Percentiles rank a stretch among this genome's conserved stretches.
phyloP scores from a whole-genome alignment of 1,140 invertebrate species.

The Druon quercuslanigerum region DNA sequence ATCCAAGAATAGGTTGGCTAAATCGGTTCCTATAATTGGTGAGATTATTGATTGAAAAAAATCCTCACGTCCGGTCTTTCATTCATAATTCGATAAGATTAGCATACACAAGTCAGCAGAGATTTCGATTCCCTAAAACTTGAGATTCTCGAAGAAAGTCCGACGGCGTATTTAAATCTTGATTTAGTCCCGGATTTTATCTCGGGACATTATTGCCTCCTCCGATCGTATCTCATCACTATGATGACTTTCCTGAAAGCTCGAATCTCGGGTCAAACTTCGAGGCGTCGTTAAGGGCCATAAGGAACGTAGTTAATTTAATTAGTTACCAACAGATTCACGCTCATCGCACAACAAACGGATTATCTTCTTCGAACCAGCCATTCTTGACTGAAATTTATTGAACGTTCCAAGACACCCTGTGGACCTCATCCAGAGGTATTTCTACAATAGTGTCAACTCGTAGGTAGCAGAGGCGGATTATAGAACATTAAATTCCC shows the following conservation, averaged over 20 bases:
- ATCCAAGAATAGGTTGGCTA: too few species aligned
- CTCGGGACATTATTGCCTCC: slow-evolving; percentile 23
- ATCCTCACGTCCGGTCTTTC: not conserved
- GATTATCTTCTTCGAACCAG: slow-evolving; percentile 15
- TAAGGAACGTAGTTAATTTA: slow-evolving; percentile 24
- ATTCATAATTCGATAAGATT: slow-evolving; percentile 14
- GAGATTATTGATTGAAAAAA: not conserved
- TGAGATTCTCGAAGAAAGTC: slow-evolving; percentile 18
- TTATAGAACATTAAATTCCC: slow-evolving; percentile 14
- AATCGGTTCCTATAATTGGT: too few species aligned
- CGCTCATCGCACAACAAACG: slow-evolving; percentile 29
- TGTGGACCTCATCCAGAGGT: slow-evolving; percentile 14
- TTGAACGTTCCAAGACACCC: slow-evolving; percentile 25
- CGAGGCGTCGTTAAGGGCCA: slow-evolving; percentile 27
- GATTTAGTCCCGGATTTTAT: slow-evolving; percentile 18
- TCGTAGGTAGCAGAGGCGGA: slow-evolving; percentile 24
- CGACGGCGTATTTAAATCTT: slow-evolving; percentile 27
- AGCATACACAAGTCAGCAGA: not conserved
- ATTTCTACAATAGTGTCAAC: slow-evolving; percentile 26
- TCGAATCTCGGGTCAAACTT: slow-evolving; percentile 27
- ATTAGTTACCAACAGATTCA: slow-evolving; percentile 30
- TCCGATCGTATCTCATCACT: slow-evolving; percentile 21
- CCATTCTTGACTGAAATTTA: slow-evolving; percentile 27
- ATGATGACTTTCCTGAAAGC: slow-evolving; percentile 29
- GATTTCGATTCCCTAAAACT: slow-evolving; percentile 5